Base-by-base conservation (phyloP, 2,797 vertebrate species). In the Dendrocincla fuliginosa region DNA sequence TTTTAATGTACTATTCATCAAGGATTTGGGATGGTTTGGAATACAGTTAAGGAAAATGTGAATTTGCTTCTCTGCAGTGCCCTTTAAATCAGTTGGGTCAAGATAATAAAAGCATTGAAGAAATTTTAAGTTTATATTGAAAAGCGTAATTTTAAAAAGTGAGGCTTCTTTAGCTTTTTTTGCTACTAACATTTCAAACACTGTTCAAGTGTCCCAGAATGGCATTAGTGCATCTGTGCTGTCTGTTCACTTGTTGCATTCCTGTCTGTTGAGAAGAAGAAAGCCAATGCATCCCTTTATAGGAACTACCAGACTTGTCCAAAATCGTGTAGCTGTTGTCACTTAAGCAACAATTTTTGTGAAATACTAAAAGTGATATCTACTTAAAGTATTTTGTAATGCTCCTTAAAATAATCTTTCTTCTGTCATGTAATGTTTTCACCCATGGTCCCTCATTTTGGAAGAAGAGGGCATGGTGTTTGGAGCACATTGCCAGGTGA, bases 381-480 rank as follows among this genome's bases (percentile, higher is more conserved):
- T 53, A 11, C 2, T 0, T 76, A 4, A 52, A 16, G 4, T 32
- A 10, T 76, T 52, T 61, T 75, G 8, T 49, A 47, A 6, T 41
- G 7, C 35, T 74, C 67, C 64, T 47, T 79, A 46, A 53, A 78
- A 37, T 52, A 24, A 39, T 19, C 9, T 28, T 63, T 47, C 5
- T 73, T 71, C 19, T 35, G 1, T 25, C 60, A 14, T 37, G 61
- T 64, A 33, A 42, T 28, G 27, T 91, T 56, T 87, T 64, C 3
- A 35, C 20, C 44, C 20, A 19, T 0, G 0, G 13, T 65, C 27
- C 7, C 4, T 49, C 35, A 19, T 30, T 18, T 71, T 44, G 41
- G 33, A 42, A 67, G 55, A 87, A 65, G 27, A 76, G 9, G 10
- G n/a, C 47, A 3, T 1, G 5, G 16, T 2, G 2, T 84, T 77